Percentiles rank a stretch among this genome's conserved stretches.
Conservation (phyloP, 2,888 invertebrate species). For the Tortrix viridana region DNA sequence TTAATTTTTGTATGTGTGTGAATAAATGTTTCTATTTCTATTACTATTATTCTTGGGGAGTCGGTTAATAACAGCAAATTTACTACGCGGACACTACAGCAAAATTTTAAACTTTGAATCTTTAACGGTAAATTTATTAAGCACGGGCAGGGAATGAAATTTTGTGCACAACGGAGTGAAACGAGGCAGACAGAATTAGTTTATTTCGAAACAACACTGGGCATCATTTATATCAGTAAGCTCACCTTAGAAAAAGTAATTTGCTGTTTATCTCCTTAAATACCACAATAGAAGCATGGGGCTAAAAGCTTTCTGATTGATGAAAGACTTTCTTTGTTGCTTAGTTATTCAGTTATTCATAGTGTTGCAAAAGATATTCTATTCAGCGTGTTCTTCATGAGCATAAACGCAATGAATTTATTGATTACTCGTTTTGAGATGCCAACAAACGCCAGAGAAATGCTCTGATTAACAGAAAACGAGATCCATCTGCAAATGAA, state of each 20-base stretch:
- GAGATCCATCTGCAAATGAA: slow-evolving; percentile 45
- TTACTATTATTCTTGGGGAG: too few relatives aligned
- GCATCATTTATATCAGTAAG: slow-evolving; percentile 34
- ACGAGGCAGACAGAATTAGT: slow-evolving; percentile 13
- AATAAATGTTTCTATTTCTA: too few relatives aligned
- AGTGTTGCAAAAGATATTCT: slow-evolving; percentile 17
- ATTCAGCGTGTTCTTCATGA: slow-evolving; percentile 24
- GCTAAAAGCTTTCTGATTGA: slow-evolving; percentile 26
- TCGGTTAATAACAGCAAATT: too few relatives aligned
- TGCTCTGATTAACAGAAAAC: slow-evolving; percentile 57
- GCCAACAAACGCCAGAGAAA: slow-evolving; percentile 54
- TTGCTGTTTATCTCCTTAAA: slow-evolving; percentile 25
- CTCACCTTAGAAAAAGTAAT: slow-evolving; percentile 32
- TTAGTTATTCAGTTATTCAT: slow-evolving; percentile 18
- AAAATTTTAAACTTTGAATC: not conserved
- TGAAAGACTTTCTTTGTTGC: slow-evolving; percentile 22
- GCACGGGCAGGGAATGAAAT: slow-evolving; percentile 15
- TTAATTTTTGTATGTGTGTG: too few relatives aligned
- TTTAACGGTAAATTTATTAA: slow-evolving; percentile 2
- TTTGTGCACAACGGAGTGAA: slow-evolving; percentile 15
- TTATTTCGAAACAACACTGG: slow-evolving; percentile 18
- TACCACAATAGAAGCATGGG: slow-evolving; percentile 15
- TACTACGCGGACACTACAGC: not conserved
- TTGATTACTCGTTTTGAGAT: slow-evolving; percentile 51
- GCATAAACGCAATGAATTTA: slow-evolving; percentile 43